Conservation (phyloP, 2,113 vertebrate species). For the Ammodytes dubius region DNA sequence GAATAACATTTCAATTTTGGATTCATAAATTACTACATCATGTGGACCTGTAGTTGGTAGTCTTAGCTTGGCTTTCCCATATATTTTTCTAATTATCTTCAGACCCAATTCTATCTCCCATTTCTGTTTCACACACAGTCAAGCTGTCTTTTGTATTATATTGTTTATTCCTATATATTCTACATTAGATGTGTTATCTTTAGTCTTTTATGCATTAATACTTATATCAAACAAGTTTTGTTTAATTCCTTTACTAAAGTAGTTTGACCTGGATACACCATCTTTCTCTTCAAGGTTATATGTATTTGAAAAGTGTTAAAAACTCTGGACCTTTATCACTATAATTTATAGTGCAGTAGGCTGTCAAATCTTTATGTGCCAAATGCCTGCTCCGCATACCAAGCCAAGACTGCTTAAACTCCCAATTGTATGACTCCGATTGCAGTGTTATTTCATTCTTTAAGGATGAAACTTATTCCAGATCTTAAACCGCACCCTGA, state of each 20-base stretch:
- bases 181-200: conserved; percentile 4
- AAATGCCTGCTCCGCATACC: neutral
- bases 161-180: neutral
- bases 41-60: neutral
- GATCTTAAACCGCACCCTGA: neutral
- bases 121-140: neutral
- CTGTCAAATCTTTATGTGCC: neutral
- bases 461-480: neutral
- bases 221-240: neutral
- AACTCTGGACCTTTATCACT: neutral
- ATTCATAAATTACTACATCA: neutral
- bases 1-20: neutral
- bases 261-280: neutral
- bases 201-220: neutral
- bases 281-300: neutral
- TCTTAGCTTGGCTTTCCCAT: neutral
- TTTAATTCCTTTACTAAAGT: neutral
- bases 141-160: neutral
- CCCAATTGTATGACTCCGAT: neutral
- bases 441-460: neutral
- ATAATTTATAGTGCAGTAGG: neutral
- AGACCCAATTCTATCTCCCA: neutral
- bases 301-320: neutral
- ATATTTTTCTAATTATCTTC: conserved; percentile 2
- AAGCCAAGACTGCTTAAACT: neutral